Percentiles rank a stretch among this genome's conserved stretches.
phyloP scores from a whole-genome alignment of 2,888 invertebrate species.

The Nasonia oneida region DNA sequence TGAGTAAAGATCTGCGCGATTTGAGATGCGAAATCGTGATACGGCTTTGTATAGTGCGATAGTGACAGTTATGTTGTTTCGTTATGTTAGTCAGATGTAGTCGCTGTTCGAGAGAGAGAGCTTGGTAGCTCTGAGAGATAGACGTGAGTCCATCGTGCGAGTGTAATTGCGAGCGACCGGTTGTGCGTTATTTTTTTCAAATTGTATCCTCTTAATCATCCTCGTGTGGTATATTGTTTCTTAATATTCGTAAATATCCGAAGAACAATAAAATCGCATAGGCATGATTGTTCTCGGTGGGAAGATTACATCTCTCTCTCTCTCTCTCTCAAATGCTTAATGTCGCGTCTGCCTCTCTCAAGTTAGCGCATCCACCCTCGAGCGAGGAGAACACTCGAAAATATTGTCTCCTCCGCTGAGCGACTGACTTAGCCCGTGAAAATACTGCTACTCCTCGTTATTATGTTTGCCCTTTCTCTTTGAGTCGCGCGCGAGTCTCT shows the following conservation, averaged over 20 bases:
- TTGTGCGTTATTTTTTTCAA: background rate
- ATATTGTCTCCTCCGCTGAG: background rate
- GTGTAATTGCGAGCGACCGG: too few relatives aligned
- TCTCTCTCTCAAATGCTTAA: too few relatives aligned
- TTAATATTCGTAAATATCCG: too few relatives aligned
- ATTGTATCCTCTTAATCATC: background rate
- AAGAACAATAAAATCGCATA: too few relatives aligned
- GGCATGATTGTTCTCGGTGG: too few relatives aligned
- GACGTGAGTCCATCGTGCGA: background rate
- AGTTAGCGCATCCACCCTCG: too few relatives aligned
- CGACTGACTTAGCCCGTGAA: background rate
- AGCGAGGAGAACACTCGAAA: background rate
- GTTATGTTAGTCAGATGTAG: slow-evolving; percentile 34
- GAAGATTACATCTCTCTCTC: background rate
- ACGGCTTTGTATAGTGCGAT: background rate
- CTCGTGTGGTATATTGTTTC: background rate
- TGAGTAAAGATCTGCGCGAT: background rate
- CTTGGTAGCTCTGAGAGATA: slow-evolving; percentile 7
- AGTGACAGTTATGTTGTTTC: background rate
- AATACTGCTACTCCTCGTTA: background rate
- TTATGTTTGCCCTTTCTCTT: background rate
- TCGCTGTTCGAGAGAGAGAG: too few relatives aligned
- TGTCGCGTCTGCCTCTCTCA: too few relatives aligned
- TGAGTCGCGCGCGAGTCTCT: background rate
- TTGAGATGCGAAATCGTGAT: slow-evolving; percentile 34